Percentiles rank a stretch among this genome's conserved stretches.
Evolutionary conservation across 2,888 invertebrate species (phyloP).

Genomic region (Pelosia muscerda): DNA sequence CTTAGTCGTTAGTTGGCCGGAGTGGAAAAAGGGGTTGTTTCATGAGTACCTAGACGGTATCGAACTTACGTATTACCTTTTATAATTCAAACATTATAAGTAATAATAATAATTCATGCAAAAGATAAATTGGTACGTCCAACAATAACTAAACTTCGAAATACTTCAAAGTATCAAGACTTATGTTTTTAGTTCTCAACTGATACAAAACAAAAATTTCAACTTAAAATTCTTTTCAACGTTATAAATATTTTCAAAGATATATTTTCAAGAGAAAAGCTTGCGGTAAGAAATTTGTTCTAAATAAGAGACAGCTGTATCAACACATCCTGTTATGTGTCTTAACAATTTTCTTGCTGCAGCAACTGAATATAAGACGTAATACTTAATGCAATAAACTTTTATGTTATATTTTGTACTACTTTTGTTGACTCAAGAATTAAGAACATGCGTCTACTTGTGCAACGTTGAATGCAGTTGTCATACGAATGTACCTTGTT

Average conservation of each 20-base stretch:
- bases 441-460: background rate
- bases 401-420: too few species aligned
- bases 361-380: constrained; percentile 42
- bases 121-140: background rate
- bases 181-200: background rate
- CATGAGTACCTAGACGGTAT: too few species aligned
- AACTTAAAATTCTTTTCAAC: constrained; percentile 19
- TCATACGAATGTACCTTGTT: too few species aligned
- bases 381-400: constrained; percentile 1
- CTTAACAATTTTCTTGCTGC: constrained; percentile 55
- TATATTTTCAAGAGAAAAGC: constrained; percentile 29
- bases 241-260: constrained; percentile 31
- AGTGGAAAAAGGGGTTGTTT: too few species aligned
- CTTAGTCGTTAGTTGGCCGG: too few species aligned
- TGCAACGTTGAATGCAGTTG: too few species aligned
- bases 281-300: constrained; percentile 23
- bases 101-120: background rate
- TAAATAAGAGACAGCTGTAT: constrained; percentile 37
- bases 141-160: background rate
- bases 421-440: background rate
- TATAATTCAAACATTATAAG: background rate
- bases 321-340: constrained; percentile 52
- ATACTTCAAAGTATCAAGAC: background rate
- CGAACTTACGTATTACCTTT: too few species aligned
- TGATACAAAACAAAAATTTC: constrained; percentile 36